Evolutionary conservation across 2,888 invertebrate species (phyloP), one percentile per base, ranked within the genome.

Genomic region (Campoplex nolae): DNA sequence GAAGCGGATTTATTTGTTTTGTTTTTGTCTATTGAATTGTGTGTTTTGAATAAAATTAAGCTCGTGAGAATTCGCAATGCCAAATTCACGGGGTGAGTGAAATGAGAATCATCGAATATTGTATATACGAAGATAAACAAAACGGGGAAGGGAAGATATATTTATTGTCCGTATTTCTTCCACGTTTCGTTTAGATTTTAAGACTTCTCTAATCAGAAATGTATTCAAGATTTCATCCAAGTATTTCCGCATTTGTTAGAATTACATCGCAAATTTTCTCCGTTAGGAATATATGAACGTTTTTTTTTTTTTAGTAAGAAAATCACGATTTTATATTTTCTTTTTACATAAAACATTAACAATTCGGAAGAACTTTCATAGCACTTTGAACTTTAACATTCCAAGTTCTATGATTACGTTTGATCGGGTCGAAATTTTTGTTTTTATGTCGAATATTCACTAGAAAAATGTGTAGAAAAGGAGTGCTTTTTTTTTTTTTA

Each of bases 61-160:
- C 82, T 84, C 82, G 83, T 87, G 83, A 87, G 82, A 87, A 87
- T 87, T 87, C 87, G 85, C 79, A 80, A 87, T 87, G 87, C 87
- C 87, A 87, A 87, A 83, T 87, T 87, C 75, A 85, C 85, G 83
- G 70, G 42, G 83, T 78, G 70, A 32, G 70, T 51, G 70, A 48
- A 82, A 79, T 81, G 42, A 77, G 67, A 83, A 79, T 80, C 71
- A 77, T 51, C 70, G 71, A 83, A 85, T 70, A 28, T 86, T 87
- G 87, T 87, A 87, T 80, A 87, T 87, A 87, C 68, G 67, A 84
- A 80, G 42, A 48, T 70, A 65, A 38, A 51, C 62, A 16, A 65
- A 74, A 54, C 11, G 45, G 11, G 65, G 18, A 32, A 62, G n/a
- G 35, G 38, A 68, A 42, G 38, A 28, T 35, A 48, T 74, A n/a